Base-by-base conservation (phyloP, 2,888 invertebrate species). In the Steinernema hermaphroditum region DNA sequence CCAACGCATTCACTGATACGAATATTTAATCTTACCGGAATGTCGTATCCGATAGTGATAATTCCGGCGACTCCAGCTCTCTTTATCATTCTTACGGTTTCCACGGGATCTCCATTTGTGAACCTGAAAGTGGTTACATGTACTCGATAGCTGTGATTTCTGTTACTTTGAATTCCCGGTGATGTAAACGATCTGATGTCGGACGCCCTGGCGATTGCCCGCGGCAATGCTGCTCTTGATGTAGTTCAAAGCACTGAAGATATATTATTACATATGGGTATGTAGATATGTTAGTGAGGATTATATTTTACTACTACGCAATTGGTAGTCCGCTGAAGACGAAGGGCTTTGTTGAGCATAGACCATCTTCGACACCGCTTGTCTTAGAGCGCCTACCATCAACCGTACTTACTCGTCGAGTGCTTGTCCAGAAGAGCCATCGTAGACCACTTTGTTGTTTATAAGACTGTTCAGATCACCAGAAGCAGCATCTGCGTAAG, bases 111-210 rank as follows among this genome's bases (percentile, higher is more conserved):
- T 34, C 70, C 75, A 70, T 79, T 79, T 32, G 81, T 80, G 41
- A 81, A 81, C 49, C 80, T 80, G 69, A 54, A n/a, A n/a, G n/a
- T n/a, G n/a, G n/a, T n/a, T n/a, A n/a, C n/a, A n/a, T n/a, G n/a
- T n/a, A n/a, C n/a, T n/a, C n/a, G n/a, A n/a, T n/a, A n/a, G n/a
- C n/a, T n/a, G n/a, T n/a, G n/a, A n/a, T n/a, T n/a, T 37, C 37
- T 16, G 50, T 68, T 50, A 80, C 81, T 80, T 77, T 14, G 78
- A 76, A 46, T 76, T 73, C n/a, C 44, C 70, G 0, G 83, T 81
- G 14, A 83, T 72, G 46, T 83, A 83, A 69, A 83, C 76, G 41
- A 83, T 68, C n/a, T 78, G 72, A 75, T 82, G 81, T 27, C 75
- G 62, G 4, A 80, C 78, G 68, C 75, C 73, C 6, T 74, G 37